Conservation (phyloP, 35 echinoderm and acorn worm genomes). For the Hemicentrotus pulcherrimus region DNA sequence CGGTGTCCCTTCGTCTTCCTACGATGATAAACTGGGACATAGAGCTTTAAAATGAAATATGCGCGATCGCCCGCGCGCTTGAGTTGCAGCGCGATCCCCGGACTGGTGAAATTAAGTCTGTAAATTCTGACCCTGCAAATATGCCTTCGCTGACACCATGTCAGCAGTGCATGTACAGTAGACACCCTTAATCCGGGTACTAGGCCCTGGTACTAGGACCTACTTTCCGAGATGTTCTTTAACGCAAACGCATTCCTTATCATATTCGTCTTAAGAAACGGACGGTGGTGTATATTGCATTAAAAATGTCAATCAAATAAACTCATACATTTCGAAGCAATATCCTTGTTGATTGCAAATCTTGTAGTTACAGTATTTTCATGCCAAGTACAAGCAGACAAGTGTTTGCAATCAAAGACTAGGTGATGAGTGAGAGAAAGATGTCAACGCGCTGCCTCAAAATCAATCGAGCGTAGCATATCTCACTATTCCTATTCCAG, state of each 20-base stretch:
- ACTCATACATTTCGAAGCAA: background rate
- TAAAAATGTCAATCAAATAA: background rate
- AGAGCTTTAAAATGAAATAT: constrained; percentile 31
- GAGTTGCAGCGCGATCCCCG: background rate
- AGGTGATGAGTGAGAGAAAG: constrained; percentile 17
- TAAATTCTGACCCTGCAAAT: background rate
- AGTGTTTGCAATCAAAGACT: background rate
- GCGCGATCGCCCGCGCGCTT: constrained; percentile 36
- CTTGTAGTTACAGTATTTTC: no score
- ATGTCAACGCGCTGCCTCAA: constrained; percentile 2
- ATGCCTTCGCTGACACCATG: background rate
- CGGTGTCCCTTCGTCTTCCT: background rate
- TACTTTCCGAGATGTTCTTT: no score
- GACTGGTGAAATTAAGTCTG: background rate
- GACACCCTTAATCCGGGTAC: no score
- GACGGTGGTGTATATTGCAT: no score
- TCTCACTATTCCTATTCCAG: constrained; percentile 19
- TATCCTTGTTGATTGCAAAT: background rate
- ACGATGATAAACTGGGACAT: constrained; percentile 3
- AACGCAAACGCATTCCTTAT: no score
- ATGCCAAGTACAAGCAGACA: background rate
- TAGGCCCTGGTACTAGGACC: no score
- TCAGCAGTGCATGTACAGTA: no score
- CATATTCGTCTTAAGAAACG: no score
- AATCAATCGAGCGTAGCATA: constrained; percentile 20